These are phyloP conservation scores for Henricia sp. DNA, from an alignment of 53 echinoderm and acorn worm genomes.

Conservation along the genomic window DNA sequence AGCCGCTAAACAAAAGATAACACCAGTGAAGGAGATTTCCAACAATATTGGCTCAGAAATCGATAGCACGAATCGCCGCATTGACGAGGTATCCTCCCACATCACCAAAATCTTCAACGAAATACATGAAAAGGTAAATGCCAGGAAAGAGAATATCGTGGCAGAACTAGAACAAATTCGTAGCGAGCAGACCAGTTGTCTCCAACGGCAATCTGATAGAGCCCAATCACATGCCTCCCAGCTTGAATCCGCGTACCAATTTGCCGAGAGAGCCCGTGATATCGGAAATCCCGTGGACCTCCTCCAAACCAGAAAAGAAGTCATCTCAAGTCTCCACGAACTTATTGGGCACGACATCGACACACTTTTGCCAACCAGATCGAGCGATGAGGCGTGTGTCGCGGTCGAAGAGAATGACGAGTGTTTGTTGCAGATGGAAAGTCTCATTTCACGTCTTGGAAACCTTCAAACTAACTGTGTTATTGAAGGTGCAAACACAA, in stretches of 20 bases:
- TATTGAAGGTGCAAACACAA: background rate
- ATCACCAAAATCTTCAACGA: background rate
- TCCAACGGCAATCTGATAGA: background rate
- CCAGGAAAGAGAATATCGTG: background rate
- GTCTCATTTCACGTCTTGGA: conserved; percentile 10
- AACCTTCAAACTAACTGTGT: background rate
- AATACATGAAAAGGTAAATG: background rate
- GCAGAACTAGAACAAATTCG: background rate
- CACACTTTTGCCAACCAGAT: background rate
- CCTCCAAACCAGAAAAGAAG: conserved; percentile 25
- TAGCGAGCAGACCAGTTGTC: background rate
- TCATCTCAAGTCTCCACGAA: conserved; percentile 24
- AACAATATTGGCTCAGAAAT: background rate
- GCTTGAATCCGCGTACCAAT: conserved; percentile 41
- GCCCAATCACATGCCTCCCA: conserved; percentile 26
- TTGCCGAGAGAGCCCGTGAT: conserved; percentile 41
- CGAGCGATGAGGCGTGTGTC: background rate
- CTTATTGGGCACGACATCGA: conserved; percentile 9
- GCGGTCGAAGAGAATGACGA: background rate
- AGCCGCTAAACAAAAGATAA: background rate
- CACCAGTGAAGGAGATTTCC: background rate
- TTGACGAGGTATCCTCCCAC: background rate
- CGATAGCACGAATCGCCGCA: background rate
- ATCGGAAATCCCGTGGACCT: conserved; percentile 30
- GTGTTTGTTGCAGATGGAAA: background rate